Conservation (phyloP, 92 coral and sea anemone species). For the Zoanthus sansibaricus region DNA sequence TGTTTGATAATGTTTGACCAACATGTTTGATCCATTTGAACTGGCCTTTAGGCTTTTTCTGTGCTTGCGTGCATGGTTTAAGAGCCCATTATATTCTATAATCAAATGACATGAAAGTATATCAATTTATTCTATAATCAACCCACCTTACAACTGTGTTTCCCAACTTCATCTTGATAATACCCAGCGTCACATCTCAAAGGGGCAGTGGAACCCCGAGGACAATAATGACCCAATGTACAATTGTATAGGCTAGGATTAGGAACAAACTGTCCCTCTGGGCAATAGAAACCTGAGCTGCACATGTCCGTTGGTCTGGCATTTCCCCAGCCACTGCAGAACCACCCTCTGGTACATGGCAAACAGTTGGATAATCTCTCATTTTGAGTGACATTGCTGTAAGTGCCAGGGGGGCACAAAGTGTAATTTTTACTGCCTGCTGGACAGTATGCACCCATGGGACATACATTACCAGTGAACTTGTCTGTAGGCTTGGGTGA, state of each 20-base stretch:
- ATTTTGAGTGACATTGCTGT: constrained; percentile 75
- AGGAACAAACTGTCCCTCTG: constrained; percentile 79
- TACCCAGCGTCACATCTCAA: constrained; percentile 84
- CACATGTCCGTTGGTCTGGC: constrained; percentile 74
- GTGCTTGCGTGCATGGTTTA: too few species aligned
- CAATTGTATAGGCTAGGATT: constrained; percentile 81
- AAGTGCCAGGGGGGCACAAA: constrained; percentile 92
- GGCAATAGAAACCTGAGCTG: constrained; percentile 87
- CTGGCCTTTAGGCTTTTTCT: too few species aligned
- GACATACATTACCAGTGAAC: constrained; percentile 83
- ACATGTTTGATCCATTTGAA: too few species aligned
- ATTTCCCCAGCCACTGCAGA: constrained; percentile 88
- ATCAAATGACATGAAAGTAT: too few species aligned
- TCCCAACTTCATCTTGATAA: constrained; percentile 82
- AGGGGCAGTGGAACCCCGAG: constrained; percentile 78
- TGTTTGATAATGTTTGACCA: too few species aligned
- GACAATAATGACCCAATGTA: constrained; percentile 89
- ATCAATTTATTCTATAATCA: not conserved
- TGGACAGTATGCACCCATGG: constrained; percentile 88
- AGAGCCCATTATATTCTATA: too few species aligned
- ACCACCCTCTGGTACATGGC: constrained; percentile 83
- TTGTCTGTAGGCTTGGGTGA: constrained; percentile 78
- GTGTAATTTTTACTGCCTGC: constrained; percentile 70
- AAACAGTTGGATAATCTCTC: constrained; percentile 69
- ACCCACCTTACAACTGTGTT: constrained; percentile 79